Conservation (phyloP, 2,113 vertebrate genomes). For the Dipodomys spectabilis region DNA sequence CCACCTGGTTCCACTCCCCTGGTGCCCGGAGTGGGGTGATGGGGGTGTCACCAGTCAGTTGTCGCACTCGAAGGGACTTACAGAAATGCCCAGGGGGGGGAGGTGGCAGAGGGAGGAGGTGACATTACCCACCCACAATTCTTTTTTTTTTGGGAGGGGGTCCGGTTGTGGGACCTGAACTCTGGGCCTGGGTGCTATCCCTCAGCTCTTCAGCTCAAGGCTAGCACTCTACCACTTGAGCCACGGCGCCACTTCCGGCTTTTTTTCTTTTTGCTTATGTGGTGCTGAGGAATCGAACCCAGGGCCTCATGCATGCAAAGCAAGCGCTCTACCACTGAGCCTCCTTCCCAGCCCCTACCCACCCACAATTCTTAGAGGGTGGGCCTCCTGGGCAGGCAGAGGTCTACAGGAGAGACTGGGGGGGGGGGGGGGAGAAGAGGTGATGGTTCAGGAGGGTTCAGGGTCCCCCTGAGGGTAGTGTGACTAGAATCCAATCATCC, state of each 20-base stretch:
- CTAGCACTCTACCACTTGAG: no score
- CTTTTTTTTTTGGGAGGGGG: no score
- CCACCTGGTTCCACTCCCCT: slow-evolving; percentile 83
- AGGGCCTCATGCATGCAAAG: no score
- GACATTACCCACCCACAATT: background rate
- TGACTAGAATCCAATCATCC: no score
- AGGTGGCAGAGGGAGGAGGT: background rate
- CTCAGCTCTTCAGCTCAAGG: no score
- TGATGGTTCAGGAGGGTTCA: background rate
- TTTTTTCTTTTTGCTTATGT: no score
- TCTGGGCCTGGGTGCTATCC: no score
- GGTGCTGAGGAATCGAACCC: no score
- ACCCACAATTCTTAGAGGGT: slow-evolving; percentile 11
- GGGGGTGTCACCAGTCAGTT: slow-evolving; percentile 21
- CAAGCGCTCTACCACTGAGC: no score
- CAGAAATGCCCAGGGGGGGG: background rate
- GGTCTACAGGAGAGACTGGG: background rate
- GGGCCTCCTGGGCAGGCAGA: background rate
- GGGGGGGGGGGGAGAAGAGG: background rate
- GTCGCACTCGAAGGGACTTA: background rate
- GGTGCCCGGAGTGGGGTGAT: background rate
- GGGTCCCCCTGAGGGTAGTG: background rate
- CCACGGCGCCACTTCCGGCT: no score
- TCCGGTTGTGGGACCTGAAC: no score
- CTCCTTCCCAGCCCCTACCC: no score